Conservation (phyloP, 2,888 invertebrate genomes). For the Lepidochitona cinerea region DNA sequence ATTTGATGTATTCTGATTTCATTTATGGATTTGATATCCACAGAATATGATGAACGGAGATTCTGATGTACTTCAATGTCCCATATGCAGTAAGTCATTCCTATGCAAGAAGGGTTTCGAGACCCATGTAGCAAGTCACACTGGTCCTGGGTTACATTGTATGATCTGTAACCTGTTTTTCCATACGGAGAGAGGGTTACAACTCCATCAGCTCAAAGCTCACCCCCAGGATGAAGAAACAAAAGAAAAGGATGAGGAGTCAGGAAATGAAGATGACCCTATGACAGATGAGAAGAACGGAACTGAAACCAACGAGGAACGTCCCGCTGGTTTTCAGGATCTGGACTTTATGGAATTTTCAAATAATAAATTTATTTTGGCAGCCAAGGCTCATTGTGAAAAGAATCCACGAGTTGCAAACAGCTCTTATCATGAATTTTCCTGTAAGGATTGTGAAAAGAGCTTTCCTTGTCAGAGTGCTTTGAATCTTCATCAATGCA, state of each 20-base stretch:
- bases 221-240: conserved; percentile 68
- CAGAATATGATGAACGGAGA: conserved; percentile 14
- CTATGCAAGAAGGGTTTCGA: conserved; percentile 76
- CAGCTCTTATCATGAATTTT: conserved; percentile 62
- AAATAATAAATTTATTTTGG: conserved; percentile 83
- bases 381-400: conserved; percentile 83
- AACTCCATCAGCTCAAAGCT: conserved; percentile 79
- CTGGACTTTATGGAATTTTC: conserved; percentile 84
- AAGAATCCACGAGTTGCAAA: conserved; percentile 71
- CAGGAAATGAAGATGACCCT: not conserved
- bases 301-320: conserved; percentile 9
- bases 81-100: conserved; percentile 79
- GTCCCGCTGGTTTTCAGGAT: conserved; percentile 72
- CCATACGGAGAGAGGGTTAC: conserved; percentile 79
- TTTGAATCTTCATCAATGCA: conserved; percentile 61
- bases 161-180: conserved; percentile 82
- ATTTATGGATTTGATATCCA: not conserved
- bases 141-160: conserved; percentile 80
- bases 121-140: conserved; percentile 80
- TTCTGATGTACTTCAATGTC: conserved; percentile 73
- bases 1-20: too few species aligned
- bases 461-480: conserved; percentile 69
- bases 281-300: not conserved
- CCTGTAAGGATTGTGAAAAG: conserved; percentile 65
- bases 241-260: not conserved